Conservation (phyloP, 2,797 vertebrate species). For the Rhinogobio ventralis region DNA sequence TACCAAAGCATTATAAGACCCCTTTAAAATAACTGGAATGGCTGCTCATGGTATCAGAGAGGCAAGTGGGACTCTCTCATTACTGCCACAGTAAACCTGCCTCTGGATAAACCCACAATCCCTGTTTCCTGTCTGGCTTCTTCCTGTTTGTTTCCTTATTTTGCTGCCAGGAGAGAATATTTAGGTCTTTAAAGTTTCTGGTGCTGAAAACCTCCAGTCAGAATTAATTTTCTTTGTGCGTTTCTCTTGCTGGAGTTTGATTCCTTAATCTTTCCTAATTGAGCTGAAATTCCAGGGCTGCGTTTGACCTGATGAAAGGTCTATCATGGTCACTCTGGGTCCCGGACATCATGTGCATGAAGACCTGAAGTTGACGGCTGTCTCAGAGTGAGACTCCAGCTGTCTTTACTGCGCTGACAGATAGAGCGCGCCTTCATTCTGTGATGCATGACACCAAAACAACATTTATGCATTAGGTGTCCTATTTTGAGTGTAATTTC, state of each 20-base stretch:
- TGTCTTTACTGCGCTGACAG: background rate
- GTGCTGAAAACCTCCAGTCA: constrained; percentile 34
- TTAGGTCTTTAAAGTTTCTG: constrained; percentile 5
- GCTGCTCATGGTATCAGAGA: background rate
- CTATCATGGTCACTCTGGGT: constrained; percentile 58
- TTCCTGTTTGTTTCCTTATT: constrained; percentile 30
- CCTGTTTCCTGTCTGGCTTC: constrained; percentile 32
- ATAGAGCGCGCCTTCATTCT: background rate
- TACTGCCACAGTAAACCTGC: constrained; percentile 1
- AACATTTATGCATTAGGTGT: background rate
- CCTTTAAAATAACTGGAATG: background rate
- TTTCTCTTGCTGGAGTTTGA: constrained; percentile 56
- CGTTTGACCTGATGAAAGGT: constrained; percentile 72
- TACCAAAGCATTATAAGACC: background rate
- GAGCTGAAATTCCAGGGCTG: constrained; percentile 48
- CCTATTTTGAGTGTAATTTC: background rate
- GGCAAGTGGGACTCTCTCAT: background rate
- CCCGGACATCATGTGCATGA: constrained; percentile 56
- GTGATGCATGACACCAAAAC: background rate
- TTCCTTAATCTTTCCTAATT: constrained; percentile 76
- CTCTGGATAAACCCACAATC: constrained; percentile 22
- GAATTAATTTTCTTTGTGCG: background rate
- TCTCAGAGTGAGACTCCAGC: constrained; percentile 61
- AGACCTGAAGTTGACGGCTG: constrained; percentile 71
- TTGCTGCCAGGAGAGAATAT: constrained; percentile 17